Percentiles rank a stretch among this genome's conserved stretches.
Evolutionary conservation across 2,113 vertebrate species (phyloP).

Genomic region (Gracilinanus agilis): DNA sequence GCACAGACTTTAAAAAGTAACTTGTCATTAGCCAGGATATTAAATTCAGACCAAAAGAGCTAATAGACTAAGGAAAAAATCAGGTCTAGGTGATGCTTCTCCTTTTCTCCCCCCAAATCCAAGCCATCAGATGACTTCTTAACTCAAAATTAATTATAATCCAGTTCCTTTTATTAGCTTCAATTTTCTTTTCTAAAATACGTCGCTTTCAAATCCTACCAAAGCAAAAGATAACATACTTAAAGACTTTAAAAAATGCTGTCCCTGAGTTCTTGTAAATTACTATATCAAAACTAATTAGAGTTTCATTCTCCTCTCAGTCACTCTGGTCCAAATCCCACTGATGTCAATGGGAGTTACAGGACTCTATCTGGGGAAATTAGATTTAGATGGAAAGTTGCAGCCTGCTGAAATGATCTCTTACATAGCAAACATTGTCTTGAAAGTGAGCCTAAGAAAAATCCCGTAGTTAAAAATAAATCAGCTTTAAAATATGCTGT

Average conservation of each 20-base stretch:
- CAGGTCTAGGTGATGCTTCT: background rate
- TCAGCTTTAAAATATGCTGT: constrained; percentile 2
- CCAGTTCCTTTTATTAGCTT: background rate
- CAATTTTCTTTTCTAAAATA: background rate
- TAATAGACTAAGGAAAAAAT: background rate
- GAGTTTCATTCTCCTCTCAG: background rate
- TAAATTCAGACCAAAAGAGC: background rate
- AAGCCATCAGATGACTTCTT: background rate
- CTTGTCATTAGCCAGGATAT: background rate
- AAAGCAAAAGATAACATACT: background rate
- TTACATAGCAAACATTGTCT: constrained; percentile 1
- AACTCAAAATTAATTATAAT: background rate
- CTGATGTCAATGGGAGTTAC: constrained; percentile 3
- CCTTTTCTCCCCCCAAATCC: background rate
- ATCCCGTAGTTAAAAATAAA: background rate
- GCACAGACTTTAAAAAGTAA: background rate
- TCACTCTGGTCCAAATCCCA: background rate
- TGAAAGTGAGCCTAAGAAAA: constrained; percentile 1
- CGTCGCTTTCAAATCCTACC: background rate
- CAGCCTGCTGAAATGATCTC: background rate
- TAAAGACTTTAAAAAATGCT: background rate
- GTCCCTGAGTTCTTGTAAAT: background rate
- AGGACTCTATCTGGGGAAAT: background rate
- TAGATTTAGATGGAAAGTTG: background rate
- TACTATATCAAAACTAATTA: background rate